Base-by-base conservation (phyloP, 2,888 invertebrate genomes). In the Drosophila emarginata region DNA sequence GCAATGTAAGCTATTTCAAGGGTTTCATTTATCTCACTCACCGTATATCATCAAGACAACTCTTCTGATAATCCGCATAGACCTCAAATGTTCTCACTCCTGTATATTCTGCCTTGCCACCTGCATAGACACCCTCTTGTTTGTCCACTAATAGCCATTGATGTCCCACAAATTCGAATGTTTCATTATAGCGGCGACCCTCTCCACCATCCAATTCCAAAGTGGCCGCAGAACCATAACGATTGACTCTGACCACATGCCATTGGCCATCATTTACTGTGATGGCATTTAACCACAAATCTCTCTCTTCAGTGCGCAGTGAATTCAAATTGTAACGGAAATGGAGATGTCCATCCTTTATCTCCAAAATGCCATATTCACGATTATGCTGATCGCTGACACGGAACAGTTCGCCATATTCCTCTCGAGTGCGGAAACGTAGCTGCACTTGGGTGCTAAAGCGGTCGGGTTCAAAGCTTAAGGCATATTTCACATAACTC, bases 261-360 rank as follows among this genome's bases (percentile, higher is more conserved):
- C 99, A 99, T 88, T 98, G 97, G 0, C 99, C 99, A 90, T 98
- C 97, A 89, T 98, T 97, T 2, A 98, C 98, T 1, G 96, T 94
- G 26, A 98, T 96, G 4, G 97, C 96, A 80, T 96, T 96, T 58
- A 98, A 93, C 96, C 97, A 97, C 80, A 99, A 95, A 89, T 97
- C 96, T 72, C 95, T 95, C 91, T 98, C 97, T 91, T 98, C 97
- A 4, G 97, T 97, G 74, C 97, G 94, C 74, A 97, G 92, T 15
- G 97, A 97, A 91, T 98, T 98, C 60, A 99, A 93, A 92, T 99
- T 98, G 91, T 96, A 99, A 74, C 97, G 94, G 93, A 98, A 98
- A 89, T 97, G 96, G 63, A 98, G 93, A 76, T 96, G 94, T 54
- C 97, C 96, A 89, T 97, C 97, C 92, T 97, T 96, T 67, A 98